These are phyloP conservation scores for Plebejus melissa DNA, from an alignment of 2,888 invertebrate genomes.

Conservation along the genomic window DNA sequence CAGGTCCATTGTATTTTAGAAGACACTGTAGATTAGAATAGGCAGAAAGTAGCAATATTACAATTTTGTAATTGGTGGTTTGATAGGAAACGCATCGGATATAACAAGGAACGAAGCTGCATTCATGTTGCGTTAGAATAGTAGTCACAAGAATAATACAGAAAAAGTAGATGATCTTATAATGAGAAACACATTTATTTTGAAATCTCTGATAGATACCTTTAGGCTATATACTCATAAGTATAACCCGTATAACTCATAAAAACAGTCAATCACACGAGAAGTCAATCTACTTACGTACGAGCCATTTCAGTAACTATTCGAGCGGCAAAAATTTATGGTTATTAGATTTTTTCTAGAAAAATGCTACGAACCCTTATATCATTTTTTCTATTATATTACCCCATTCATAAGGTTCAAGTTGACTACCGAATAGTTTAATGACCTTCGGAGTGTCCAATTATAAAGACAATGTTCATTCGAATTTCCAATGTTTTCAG, in stretches of 20 bases:
- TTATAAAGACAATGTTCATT: slow-evolving; percentile 40
- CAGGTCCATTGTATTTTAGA: neutral
- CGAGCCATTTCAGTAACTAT: slow-evolving; percentile 3
- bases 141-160: neutral
- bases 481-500: neutral
- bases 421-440: slow-evolving; percentile 9
- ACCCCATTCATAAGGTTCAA: neutral
- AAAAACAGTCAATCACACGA: neutral
- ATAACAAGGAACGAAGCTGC: neutral
- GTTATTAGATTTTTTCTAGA: slow-evolving; percentile 11
- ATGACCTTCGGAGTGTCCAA: slow-evolving; percentile 47
- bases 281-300: neutral
- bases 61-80: too few relatives aligned
- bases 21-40: too few relatives aligned
- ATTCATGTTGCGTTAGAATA: neutral
- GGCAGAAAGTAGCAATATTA: neutral
- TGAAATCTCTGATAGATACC: neutral
- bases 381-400: neutral
- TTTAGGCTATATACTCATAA: too few relatives aligned
- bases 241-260: neutral
- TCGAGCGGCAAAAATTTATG: slow-evolving; percentile 9
- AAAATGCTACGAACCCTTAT: neutral
- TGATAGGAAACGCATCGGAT: neutral
- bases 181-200: neutral
- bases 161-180: neutral